phyloP scores from a whole-genome alignment of 2,888 invertebrate genomes.

The Caenorhabditis sp. region DNA sequence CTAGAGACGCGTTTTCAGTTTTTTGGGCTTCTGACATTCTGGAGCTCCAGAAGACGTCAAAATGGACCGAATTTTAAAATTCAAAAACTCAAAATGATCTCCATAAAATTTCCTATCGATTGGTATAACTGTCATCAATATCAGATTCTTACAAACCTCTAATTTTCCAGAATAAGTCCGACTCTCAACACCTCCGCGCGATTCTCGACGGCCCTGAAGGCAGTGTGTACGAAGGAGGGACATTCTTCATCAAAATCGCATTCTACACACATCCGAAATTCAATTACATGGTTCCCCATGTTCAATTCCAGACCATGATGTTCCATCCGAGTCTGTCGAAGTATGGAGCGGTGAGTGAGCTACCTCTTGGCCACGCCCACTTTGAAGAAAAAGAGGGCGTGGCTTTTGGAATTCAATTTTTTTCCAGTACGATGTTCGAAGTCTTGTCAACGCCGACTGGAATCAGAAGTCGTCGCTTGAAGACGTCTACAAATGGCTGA shows the following conservation, averaged over 20 bases:
- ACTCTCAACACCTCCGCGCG: constrained; percentile 87
- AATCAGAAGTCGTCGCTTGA: background rate
- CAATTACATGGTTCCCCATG: constrained; percentile 98
- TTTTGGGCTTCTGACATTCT: too few relatives aligned
- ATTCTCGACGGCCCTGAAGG: constrained; percentile 97
- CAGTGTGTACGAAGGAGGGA: constrained; percentile 98
- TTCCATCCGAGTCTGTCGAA: constrained; percentile 99
- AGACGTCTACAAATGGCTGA: constrained; percentile 85
- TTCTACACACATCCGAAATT: constrained; percentile 94
- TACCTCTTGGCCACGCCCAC: background rate
- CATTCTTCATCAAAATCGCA: constrained; percentile 97
- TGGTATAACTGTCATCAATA: too few relatives aligned
- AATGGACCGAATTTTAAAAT: too few relatives aligned
- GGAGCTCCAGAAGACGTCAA: too few relatives aligned
- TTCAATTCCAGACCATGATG: constrained; percentile 94
- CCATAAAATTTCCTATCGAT: too few relatives aligned
- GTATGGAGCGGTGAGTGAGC: constrained; percentile 88
- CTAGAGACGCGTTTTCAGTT: too few relatives aligned
- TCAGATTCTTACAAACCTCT: too few relatives aligned
- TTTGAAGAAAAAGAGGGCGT: too few relatives aligned
- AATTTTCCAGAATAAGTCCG: constrained; percentile 8
- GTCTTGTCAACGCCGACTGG: background rate
- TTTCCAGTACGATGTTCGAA: constrained; percentile 9
- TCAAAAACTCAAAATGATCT: too few relatives aligned
- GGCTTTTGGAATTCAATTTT: background rate